Percentiles rank a stretch among this genome's conserved stretches.
Evolutionary conservation across 2,797 vertebrate genomes (phyloP).

Genomic region (Mormyrops boulengeri): DNA sequence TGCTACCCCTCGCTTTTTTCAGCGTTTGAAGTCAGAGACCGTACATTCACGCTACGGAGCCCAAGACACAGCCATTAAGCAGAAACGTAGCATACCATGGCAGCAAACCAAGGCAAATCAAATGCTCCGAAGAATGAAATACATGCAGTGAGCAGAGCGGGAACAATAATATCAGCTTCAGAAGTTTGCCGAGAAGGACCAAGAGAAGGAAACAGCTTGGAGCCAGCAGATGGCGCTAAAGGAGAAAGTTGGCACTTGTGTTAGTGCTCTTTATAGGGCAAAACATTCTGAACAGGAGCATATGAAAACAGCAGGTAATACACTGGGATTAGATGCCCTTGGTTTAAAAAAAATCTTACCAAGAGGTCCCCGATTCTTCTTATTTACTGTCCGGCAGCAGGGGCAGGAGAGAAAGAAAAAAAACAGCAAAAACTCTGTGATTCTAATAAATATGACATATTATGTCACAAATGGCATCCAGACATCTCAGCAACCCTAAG

Average conservation of each 20-base stretch:
- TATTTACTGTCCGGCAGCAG: conserved; percentile 30
- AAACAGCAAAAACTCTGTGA: conserved; percentile 7
- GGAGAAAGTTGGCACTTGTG: not conserved
- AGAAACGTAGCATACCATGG: not conserved
- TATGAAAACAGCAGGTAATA: not conserved
- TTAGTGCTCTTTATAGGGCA: not conserved
- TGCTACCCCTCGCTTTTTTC: conserved; percentile 18
- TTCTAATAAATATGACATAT: not conserved
- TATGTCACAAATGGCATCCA: not conserved
- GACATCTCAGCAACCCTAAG: not conserved
- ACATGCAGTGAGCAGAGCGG: not conserved
- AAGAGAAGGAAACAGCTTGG: not conserved
- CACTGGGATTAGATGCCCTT: not conserved
- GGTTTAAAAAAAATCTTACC: conserved; percentile 22
- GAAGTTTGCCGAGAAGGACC: not conserved
- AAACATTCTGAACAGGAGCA: not conserved
- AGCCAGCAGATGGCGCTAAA: conserved; percentile 25
- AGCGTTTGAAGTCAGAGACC: not conserved
- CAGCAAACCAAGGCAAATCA: not conserved
- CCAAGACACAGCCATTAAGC: not conserved
- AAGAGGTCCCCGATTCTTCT: conserved; percentile 26
- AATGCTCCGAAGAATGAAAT: not conserved
- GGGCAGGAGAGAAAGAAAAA: conserved; percentile 13
- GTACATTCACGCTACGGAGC: not conserved
- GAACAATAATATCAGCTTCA: not conserved